phyloP scores from a whole-genome alignment of 37 sponge, comb jelly and placozoan species.

The Spongilla lacustris region DNA sequence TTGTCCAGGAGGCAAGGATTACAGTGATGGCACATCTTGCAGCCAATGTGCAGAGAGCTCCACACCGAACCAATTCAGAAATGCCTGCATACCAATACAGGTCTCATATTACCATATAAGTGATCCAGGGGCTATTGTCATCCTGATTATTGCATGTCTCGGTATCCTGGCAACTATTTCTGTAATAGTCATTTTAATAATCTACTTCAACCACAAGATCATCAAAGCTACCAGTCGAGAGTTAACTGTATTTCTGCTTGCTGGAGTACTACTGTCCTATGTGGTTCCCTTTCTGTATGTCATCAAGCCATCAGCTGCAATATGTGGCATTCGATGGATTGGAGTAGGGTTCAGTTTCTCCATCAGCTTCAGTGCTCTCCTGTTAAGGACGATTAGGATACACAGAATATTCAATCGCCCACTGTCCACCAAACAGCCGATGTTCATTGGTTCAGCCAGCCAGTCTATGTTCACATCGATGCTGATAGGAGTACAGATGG shows the following conservation, averaged over 20 bases:
- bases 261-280: constrained; percentile 54
- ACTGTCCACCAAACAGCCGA: neutral
- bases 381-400: constrained; percentile 71
- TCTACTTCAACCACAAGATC: constrained; percentile 29
- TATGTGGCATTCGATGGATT: constrained; percentile 54
- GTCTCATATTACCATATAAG: constrained; percentile 25
- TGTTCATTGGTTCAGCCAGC: neutral
- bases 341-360: constrained; percentile 32
- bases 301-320: constrained; percentile 31
- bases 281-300: constrained; percentile 48
- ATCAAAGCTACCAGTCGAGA: constrained; percentile 83
- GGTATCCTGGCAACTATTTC: constrained; percentile 33
- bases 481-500: neutral
- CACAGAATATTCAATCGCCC: constrained; percentile 63
- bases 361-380: constrained; percentile 49
- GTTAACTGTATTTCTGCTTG: constrained; percentile 58
- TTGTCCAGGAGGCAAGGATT: constrained; percentile 28
- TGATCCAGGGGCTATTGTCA: constrained; percentile 28
- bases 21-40: constrained; percentile 34
- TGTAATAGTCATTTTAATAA: constrained; percentile 41
- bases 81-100: constrained; percentile 43
- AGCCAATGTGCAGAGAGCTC: constrained; percentile 38
- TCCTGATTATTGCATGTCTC: constrained; percentile 25
- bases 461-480: neutral
- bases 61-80: constrained; percentile 32